Evolutionary conservation across 2,888 invertebrate species (phyloP).

Genomic region (Rhamnusium bicolor): DNA sequence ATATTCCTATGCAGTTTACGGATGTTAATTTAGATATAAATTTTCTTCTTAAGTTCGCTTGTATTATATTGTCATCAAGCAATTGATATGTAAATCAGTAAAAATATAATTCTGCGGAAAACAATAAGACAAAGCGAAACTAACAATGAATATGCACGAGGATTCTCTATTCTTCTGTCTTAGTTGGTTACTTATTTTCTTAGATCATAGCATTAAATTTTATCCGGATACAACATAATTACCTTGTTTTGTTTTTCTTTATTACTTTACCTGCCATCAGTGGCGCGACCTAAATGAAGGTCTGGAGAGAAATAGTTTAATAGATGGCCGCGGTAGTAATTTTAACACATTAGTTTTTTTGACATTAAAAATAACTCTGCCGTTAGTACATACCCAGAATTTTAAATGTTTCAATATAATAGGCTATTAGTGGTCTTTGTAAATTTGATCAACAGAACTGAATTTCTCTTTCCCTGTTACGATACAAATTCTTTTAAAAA

Average conservation of each 20-base stretch:
- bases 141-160: slow-evolving; percentile 22
- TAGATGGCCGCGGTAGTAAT: background rate
- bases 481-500: too few relatives aligned
- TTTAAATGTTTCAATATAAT: background rate
- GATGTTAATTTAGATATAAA: background rate
- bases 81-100: slow-evolving; percentile 3
- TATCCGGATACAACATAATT: slow-evolving; percentile 23
- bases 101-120: background rate
- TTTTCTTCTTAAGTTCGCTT: background rate
- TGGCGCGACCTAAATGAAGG: slow-evolving; percentile 10
- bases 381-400: background rate
- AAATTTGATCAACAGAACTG: too few relatives aligned
- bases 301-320: background rate
- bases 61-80: background rate
- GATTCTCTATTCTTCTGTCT: slow-evolving; percentile 20
- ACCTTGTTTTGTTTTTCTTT: slow-evolving; percentile 20
- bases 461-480: too few relatives aligned
- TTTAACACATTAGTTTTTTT: background rate
- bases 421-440: too few relatives aligned
- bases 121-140: slow-evolving; percentile 18
- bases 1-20: background rate
- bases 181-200: slow-evolving; percentile 9
- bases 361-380: background rate
- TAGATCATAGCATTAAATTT: slow-evolving; percentile 27
- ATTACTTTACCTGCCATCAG: slow-evolving; percentile 8